phyloP scores from a whole-genome alignment of 2,113 vertebrate species.

The Strigops habroptila region DNA sequence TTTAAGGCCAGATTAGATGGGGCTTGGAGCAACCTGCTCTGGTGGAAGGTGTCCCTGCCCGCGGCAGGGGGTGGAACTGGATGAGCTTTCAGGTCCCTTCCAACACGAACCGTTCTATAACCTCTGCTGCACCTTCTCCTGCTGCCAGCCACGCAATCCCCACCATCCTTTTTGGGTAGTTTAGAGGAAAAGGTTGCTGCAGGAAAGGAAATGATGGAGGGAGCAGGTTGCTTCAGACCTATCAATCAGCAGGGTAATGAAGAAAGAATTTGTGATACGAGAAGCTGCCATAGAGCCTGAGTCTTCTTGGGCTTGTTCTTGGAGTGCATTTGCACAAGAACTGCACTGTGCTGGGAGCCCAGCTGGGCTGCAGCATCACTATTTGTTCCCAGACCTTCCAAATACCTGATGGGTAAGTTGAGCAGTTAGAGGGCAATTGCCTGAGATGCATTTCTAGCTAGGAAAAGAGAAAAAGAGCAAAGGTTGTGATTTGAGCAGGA shows the following conservation, averaged over 20 bases:
- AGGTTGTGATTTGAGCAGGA: not conserved
- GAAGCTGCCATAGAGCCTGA: not conserved
- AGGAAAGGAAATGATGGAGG: not conserved
- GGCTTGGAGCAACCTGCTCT: not conserved
- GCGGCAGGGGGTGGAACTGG: not conserved
- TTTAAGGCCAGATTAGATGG: not conserved
- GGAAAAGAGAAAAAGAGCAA: not conserved
- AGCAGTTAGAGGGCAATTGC: not conserved
- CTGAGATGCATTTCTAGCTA: not conserved
- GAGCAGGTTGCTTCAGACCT: not conserved
- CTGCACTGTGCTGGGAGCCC: rapidly evolving
- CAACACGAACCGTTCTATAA: not conserved
- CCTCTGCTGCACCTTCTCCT: not conserved
- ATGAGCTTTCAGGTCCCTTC: not conserved
- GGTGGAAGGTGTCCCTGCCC: not conserved
- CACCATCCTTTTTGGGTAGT: not conserved
- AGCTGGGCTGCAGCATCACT: not conserved
- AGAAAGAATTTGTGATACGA: not conserved
- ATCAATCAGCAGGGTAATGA: not conserved
- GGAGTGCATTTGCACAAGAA: rapidly evolving
- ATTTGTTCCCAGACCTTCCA: not conserved
- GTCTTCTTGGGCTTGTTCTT: not conserved
- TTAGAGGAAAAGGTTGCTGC: not conserved
- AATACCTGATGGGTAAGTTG: not conserved
- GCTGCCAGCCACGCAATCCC: not conserved